Conservation (phyloP, 2,797 vertebrate genomes). For the Morus bassanus region DNA sequence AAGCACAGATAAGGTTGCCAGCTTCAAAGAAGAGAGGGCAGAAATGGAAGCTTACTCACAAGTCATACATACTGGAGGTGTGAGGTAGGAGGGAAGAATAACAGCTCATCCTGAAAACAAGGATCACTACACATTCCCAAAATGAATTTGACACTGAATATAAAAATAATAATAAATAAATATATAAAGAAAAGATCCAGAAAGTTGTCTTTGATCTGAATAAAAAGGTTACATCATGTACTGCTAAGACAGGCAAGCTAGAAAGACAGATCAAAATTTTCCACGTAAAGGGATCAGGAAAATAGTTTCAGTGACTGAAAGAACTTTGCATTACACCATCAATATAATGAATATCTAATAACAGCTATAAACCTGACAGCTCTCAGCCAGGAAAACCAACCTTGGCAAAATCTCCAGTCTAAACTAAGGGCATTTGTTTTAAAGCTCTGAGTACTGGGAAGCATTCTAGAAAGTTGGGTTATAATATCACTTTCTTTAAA, state of each 20-base stretch:
- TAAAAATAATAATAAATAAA: neutral
- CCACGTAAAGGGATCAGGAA: neutral
- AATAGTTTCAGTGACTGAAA: neutral
- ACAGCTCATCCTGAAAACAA: conserved; percentile 56
- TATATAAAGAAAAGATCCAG: neutral
- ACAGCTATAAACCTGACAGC: neutral
- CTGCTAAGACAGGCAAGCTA: neutral
- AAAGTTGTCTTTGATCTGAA: neutral
- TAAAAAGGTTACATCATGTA: neutral
- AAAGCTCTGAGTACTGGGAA: conserved; percentile 1
- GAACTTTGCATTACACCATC: neutral
- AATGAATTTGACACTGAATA: neutral
- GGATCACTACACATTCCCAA: neutral
- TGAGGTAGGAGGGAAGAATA: conserved; percentile 57
- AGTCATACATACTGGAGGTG: conserved; percentile 59
- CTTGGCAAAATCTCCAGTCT: neutral
- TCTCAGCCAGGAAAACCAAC: neutral
- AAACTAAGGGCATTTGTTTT: neutral
- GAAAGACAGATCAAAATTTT: conserved; percentile 18
- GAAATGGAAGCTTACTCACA: conserved; percentile 65
- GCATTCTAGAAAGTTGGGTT: conserved; percentile 31
- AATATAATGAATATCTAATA: neutral
- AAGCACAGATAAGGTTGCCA: conserved; percentile 23
- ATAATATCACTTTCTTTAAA: conserved; percentile 18
- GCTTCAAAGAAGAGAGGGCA: conserved; percentile 38